Evolutionary conservation across 2,797 vertebrate species (phyloP).

Genomic region (Coluber constrictor): DNA sequence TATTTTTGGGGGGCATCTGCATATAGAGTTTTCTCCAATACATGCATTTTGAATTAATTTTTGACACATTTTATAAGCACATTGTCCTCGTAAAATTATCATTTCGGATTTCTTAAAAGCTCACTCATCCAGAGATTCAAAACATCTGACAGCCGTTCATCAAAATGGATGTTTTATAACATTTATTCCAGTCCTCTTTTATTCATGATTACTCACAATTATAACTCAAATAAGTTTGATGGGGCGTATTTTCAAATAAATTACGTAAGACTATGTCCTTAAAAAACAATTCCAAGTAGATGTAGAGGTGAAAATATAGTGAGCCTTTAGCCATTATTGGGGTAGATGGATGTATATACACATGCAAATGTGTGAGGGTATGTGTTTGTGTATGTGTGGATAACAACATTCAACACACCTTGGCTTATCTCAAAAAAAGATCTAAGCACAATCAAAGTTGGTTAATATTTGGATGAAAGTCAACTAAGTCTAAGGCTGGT

Average conservation of each 20-base stretch:
- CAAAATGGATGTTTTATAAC: background rate
- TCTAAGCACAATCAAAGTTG: background rate
- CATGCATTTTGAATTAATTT: background rate
- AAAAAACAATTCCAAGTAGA: background rate
- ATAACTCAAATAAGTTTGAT: background rate
- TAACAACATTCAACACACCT: background rate
- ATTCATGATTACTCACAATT: background rate
- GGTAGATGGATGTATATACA: background rate
- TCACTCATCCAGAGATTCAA: background rate
- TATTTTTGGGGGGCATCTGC: background rate
- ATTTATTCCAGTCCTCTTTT: background rate
- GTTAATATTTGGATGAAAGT: background rate
- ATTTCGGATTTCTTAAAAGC: background rate
- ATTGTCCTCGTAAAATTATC: background rate
- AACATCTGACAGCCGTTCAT: background rate
- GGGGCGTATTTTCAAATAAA: background rate
- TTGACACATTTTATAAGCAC: background rate
- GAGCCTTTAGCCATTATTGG: background rate
- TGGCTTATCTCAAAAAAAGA: background rate
- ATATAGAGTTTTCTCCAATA: background rate
- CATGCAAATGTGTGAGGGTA: background rate
- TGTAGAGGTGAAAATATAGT: background rate
- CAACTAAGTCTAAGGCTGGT: background rate
- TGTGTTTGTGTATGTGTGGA: background rate
- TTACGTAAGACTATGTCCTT: background rate